Evolutionary conservation across 1,140 invertebrate species (phyloP), one percentile per base, ranked within the genome.

Genomic region (Mylabris phalerata): DNA sequence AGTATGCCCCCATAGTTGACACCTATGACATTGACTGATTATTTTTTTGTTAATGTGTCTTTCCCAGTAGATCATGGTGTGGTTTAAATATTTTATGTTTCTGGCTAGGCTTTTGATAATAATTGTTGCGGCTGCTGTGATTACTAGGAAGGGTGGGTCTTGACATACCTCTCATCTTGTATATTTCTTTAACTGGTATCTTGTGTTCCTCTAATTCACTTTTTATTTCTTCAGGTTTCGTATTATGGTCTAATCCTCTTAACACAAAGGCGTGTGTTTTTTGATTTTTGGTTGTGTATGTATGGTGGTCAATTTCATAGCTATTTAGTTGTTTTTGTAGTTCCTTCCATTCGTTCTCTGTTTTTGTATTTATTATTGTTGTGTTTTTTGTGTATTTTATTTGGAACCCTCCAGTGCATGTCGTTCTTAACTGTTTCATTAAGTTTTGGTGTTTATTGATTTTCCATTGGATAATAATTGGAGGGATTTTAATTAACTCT

Each of bases 21-120:
- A 13, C 13, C 13, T 13, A 1, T 13, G 13, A 13, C 13, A 32
- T 32, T 32, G 27, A 7, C 4, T 32, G 0, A 32, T 32, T 32
- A 32, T 48, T 43, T 52, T 67, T 45, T 62, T 67, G 3, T 61
- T 67, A 0, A 42, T 48, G 19, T 66, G 64, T 2, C 48, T 45
- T 48, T 72, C 66, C 67, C 67, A 73, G 2, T 24, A 11, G 5
- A 56, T 19, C 9, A 3, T 32, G 3, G 46, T 19, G n/a, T 41
- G 45, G 10, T 10, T 11, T 26, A 54, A 3, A n/a, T n/a, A 42
- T 10, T 2, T 39, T 40, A 10, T 24, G 24, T 54, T 58, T 9
- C 44, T 50, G 1, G 6, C 5, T 2, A 58, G 4, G 7, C 2
- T n/a, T n/a, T 6, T 46, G 0, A 58, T 7, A 3, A 40, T 50